These are phyloP conservation scores for Drosophila nikananu DNA, from an alignment of 1,140 invertebrate species.

Conservation along the genomic window DNA sequence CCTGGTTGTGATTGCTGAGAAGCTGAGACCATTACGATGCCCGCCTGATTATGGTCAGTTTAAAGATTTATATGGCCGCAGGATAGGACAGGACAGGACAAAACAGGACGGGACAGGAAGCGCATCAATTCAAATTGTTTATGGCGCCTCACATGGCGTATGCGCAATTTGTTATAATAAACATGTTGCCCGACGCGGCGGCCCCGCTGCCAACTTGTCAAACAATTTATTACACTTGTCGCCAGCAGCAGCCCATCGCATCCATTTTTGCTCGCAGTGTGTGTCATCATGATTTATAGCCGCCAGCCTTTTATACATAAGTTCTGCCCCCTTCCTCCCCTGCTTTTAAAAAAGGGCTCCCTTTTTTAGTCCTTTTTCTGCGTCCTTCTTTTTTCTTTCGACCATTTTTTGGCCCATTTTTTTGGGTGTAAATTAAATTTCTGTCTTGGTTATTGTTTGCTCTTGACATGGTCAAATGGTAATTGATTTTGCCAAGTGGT, in stretches of 20 bases:
- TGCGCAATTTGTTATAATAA: constrained; percentile 82
- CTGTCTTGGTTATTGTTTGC: constrained; percentile 34
- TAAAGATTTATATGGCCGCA: constrained; percentile 61
- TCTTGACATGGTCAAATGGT: constrained; percentile 39
- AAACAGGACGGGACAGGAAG: neutral
- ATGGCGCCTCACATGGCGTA: constrained; percentile 74
- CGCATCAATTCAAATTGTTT: constrained; percentile 72
- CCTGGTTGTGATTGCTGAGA: constrained; percentile 28
- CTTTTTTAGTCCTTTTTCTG: constrained; percentile 23
- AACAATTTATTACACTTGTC: constrained; percentile 75
- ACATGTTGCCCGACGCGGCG: constrained; percentile 69
- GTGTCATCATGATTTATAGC: constrained; percentile 67
- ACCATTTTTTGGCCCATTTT: constrained; percentile 1
- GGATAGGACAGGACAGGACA: neutral
- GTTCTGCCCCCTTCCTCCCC: constrained; percentile 25
- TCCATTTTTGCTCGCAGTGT: constrained; percentile 30
- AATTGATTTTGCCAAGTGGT: constrained; percentile 29
- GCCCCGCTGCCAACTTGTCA: constrained; percentile 75
- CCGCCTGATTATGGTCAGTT: constrained; percentile 53
- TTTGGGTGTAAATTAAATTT: constrained; percentile 56
- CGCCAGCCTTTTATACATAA: constrained; percentile 57
- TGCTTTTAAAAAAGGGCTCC: constrained; percentile 2
- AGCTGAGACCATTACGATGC: constrained; percentile 16
- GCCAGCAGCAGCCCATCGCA: constrained; percentile 10
- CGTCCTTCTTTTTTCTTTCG: neutral